Percentiles rank a stretch among this genome's conserved stretches.
These are phyloP conservation scores for Aurelia aurita complex sp. Pacific DNA, from an alignment of 30 jellyfish, hydroid and myxozoan species.

Conservation along the genomic window DNA sequence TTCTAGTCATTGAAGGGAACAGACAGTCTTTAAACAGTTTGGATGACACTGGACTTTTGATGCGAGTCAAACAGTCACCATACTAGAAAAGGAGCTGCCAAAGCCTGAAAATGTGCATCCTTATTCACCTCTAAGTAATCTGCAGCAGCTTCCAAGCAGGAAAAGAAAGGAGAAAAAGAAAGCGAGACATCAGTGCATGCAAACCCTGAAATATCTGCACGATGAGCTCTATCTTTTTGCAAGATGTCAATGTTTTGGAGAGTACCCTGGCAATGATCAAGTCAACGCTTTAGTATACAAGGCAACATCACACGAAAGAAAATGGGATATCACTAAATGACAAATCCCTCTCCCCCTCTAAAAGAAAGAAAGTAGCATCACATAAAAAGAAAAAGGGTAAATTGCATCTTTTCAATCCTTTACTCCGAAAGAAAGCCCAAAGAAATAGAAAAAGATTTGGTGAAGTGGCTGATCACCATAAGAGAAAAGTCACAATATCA, in stretches of 20 bases:
- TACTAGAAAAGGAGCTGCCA: background rate
- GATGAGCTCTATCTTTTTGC: slow-evolving; percentile 1
- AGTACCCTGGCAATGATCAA: background rate
- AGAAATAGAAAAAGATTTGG: too few species aligned
- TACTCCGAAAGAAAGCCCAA: too few species aligned
- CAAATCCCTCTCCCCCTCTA: background rate
- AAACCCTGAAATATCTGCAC: background rate
- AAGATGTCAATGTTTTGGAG: background rate
- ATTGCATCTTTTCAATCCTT: too few species aligned
- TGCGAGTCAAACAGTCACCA: too few species aligned
- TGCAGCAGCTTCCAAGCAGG: too few species aligned
- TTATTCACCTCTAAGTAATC: too few species aligned
- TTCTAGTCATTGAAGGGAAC: too few species aligned
- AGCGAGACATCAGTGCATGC: background rate
- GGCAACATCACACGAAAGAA: background rate
- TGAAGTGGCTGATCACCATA: background rate
- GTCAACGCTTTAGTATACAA: background rate
- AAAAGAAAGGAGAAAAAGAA: too few species aligned
- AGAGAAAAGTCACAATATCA: too few species aligned
- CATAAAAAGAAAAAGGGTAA: background rate
- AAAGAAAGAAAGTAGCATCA: background rate
- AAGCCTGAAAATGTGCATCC: too few species aligned
- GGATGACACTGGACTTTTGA: too few species aligned
- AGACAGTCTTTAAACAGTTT: too few species aligned
- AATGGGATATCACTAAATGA: background rate